Conservation (phyloP, 2,797 vertebrate species). For the Poecile montanus region DNA sequence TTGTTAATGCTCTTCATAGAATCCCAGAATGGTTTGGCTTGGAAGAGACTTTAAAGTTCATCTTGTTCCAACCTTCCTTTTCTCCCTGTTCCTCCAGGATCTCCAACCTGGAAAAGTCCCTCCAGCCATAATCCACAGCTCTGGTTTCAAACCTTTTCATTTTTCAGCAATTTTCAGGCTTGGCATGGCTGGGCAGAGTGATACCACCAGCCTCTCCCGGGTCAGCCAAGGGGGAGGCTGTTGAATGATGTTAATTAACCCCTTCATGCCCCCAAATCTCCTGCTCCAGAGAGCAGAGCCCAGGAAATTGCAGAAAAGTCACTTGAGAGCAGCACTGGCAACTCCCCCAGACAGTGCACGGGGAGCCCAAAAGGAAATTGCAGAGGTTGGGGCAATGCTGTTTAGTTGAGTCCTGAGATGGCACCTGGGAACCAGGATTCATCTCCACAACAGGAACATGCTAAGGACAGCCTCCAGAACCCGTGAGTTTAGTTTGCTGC, state of each 20-base stretch:
- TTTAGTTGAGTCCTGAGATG: not conserved
- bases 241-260: not conserved
- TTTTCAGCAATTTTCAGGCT: not conserved
- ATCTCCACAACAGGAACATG: not conserved
- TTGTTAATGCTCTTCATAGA: not conserved
- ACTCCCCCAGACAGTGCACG: accelerated
- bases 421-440: not conserved
- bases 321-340: accelerated
- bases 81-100: not conserved
- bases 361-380: not conserved
- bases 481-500: not conserved
- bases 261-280: not conserved
- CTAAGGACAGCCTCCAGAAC: not conserved
- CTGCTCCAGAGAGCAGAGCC: not conserved
- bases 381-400: not conserved
- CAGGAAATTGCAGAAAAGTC: not conserved
- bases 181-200: not conserved
- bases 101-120: not conserved
- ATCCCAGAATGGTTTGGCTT: not conserved
- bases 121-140: too few species aligned
- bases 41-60: not conserved
- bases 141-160: not conserved
- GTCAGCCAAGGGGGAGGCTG: not conserved
- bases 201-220: not conserved
- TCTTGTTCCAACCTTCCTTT: not conserved